Percentiles rank a stretch among this genome's conserved stretches.
Evolutionary conservation across 2,113 vertebrate species (phyloP).

Genomic region (Telmatochromis bifrenatus): DNA sequence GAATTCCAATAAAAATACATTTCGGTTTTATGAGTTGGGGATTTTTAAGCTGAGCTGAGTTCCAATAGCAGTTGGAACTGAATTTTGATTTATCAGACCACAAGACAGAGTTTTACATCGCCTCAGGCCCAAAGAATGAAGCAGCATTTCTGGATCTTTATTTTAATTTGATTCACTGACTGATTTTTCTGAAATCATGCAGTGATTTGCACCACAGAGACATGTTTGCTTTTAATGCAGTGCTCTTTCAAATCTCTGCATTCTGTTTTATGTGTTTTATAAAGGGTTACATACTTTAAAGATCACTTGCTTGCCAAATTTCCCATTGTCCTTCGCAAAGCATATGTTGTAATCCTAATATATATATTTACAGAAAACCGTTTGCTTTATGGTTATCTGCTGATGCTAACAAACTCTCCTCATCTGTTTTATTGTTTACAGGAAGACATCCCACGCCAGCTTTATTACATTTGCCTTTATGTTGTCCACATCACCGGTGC

Average conservation of each 20-base stretch:
- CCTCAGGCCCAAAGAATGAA: not conserved
- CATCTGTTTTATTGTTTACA: conserved; percentile 14
- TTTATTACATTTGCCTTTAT: conserved; percentile 83
- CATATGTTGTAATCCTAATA: not conserved
- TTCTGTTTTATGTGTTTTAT: not conserved
- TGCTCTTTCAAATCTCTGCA: not conserved
- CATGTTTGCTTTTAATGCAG: not conserved
- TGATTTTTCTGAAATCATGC: not conserved
- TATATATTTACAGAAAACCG: not conserved
- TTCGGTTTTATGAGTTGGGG: not conserved
- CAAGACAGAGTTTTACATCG: not conserved
- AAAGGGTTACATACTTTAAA: not conserved
- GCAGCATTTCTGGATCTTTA: not conserved
- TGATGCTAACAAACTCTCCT: not conserved
- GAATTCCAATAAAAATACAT: not conserved
- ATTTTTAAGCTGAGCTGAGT: not conserved
- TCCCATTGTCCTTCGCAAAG: not conserved
- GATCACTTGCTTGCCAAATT: not conserved
- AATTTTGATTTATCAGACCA: not conserved
- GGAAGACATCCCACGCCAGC: conserved; percentile 83
- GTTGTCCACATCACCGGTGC: conserved; percentile 80
- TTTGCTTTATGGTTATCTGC: not conserved
- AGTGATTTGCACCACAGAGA: not conserved
- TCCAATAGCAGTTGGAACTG: not conserved
- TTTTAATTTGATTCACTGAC: not conserved